Percentiles rank a stretch among this genome's conserved stretches.
Evolutionary conservation across 2,888 invertebrate genomes (phyloP).

Genomic region (Sipha maydis): DNA sequence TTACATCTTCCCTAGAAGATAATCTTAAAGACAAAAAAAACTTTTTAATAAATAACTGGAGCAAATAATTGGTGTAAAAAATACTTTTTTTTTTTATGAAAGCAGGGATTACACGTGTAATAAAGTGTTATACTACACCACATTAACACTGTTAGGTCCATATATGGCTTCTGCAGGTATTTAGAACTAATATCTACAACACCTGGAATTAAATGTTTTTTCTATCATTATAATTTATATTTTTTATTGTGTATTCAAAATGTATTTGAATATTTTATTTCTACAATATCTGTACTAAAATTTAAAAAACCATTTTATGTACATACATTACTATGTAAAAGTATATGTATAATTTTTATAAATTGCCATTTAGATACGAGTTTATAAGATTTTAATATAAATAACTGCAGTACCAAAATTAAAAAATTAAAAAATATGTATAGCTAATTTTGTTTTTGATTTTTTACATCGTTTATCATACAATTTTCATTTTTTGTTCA

Average conservation of each 20-base stretch:
- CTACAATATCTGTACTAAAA: neutral
- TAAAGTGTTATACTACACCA: slow-evolving; percentile 24
- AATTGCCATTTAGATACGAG: no score
- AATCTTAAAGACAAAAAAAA: neutral
- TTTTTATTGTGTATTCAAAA: neutral
- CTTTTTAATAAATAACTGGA: neutral
- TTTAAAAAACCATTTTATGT: no score
- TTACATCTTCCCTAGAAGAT: neutral
- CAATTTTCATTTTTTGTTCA: no score
- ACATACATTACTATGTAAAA: no score
- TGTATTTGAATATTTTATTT: neutral
- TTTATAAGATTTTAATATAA: no score
- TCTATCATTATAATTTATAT: neutral
- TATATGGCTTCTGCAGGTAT: slow-evolving; percentile 26
- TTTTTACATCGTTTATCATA: no score
- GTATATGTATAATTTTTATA: no score
- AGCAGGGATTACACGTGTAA: slow-evolving; percentile 40
- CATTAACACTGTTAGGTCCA: slow-evolving; percentile 15
- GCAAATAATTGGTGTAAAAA: slow-evolving; percentile 28
- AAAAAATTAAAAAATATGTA: no score
- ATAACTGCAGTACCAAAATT: no score
- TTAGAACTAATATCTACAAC: neutral
- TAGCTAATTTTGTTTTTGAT: no score
- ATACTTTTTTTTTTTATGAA: neutral
- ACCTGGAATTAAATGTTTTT: neutral